Conservation (phyloP, 2,888 invertebrate species). For the Sinodicranocentrus sp. region DNA sequence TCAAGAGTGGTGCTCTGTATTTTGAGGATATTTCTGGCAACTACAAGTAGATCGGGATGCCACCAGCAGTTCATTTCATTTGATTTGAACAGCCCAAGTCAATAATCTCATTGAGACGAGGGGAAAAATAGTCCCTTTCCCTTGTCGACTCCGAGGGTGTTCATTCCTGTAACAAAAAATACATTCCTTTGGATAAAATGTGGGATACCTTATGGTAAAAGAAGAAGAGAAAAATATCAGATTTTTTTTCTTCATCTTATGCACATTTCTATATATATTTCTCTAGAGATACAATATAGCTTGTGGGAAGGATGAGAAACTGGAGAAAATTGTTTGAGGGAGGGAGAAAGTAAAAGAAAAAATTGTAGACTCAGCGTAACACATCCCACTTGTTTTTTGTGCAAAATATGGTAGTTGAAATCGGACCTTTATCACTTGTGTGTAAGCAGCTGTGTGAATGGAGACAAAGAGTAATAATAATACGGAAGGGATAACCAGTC, state of each 20-base stretch:
- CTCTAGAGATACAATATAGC: too few relatives aligned
- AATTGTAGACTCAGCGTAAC: conserved; percentile 49
- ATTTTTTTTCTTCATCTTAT: too few relatives aligned
- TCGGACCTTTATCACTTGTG: conserved; percentile 34
- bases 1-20: neutral
- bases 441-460: neutral
- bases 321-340: neutral
- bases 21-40: conserved; percentile 19
- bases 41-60: conserved; percentile 41
- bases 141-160: too few relatives aligned
- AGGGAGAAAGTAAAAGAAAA: conserved; percentile 23
- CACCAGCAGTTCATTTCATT: conserved; percentile 68
- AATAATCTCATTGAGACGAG: conserved; percentile 55
- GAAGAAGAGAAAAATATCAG: too few relatives aligned
- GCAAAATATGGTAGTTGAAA: conserved; percentile 26
- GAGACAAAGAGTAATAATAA: too few relatives aligned
- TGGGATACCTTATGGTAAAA: neutral
- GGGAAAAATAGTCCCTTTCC: conserved; percentile 27
- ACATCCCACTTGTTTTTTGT: conserved; percentile 20
- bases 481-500: too few relatives aligned
- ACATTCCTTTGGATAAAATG: conserved; percentile 3
- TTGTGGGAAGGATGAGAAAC: neutral
- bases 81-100: conserved; percentile 61
- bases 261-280: too few relatives aligned
- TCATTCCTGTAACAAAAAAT: conserved; percentile 47